These are phyloP conservation scores for Gasterosteus nipponicus DNA, from an alignment of 2,113 vertebrate species.

Conservation along the genomic window DNA sequence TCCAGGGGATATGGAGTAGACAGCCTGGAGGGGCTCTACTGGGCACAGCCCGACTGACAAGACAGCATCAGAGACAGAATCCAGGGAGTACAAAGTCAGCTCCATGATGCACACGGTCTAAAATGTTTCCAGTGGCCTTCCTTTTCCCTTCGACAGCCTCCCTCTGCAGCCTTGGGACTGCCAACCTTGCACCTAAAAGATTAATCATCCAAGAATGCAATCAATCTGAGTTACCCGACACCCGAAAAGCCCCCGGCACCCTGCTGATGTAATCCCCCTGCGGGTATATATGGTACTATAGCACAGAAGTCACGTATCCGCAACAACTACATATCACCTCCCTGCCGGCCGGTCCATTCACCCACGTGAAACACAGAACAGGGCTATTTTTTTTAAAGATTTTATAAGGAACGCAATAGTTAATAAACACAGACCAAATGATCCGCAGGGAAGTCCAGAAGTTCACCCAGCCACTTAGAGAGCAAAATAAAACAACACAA, in stretches of 20 bases:
- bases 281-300: too few relatives aligned
- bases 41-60: constrained; percentile 4
- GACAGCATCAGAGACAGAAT: constrained; percentile 14
- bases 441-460: too few relatives aligned
- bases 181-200: constrained; percentile 15
- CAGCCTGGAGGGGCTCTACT: constrained; percentile 2
- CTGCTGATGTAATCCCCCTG: not conserved
- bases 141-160: not conserved
- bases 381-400: too few relatives aligned
- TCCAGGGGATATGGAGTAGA: not conserved
- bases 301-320: too few relatives aligned
- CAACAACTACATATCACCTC: too few relatives aligned
- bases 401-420: not conserved
- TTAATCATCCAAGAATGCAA: constrained; percentile 21
- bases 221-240: constrained; percentile 6
- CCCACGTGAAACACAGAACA: too few relatives aligned
- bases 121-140: constrained; percentile 13
- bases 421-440: not conserved
- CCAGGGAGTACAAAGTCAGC: constrained; percentile 29
- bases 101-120: not conserved
- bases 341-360: too few relatives aligned
- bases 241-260: not conserved
- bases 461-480: too few relatives aligned
- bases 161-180: constrained; percentile 3
- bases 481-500: too few relatives aligned